phyloP scores from a whole-genome alignment of 1,140 invertebrate genomes.

The Nixonia krombeini region DNA sequence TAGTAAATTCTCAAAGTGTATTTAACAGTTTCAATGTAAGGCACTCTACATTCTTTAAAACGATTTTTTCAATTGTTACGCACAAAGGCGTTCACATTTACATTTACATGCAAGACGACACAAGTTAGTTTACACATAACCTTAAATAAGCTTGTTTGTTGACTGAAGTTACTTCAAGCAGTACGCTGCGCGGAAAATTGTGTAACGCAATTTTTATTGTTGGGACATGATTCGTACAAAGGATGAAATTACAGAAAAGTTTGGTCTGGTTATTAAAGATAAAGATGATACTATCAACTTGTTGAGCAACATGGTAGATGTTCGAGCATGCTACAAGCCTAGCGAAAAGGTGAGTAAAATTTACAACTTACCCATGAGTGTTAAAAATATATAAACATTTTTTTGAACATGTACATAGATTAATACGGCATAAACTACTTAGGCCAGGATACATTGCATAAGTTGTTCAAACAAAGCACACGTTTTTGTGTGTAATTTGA shows the following conservation, averaged over 20 bases:
- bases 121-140: not conserved
- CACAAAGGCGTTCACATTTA: too few species aligned
- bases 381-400: too few species aligned
- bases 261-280: constrained; percentile 55
- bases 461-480: too few species aligned
- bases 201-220: not conserved
- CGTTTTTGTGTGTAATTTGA: too few species aligned
- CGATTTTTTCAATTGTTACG: not conserved
- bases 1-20: not conserved
- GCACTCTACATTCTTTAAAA: not conserved
- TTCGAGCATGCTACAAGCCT: constrained; percentile 72
- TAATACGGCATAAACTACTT: too few species aligned
- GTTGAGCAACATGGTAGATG: constrained; percentile 70
- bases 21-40: not conserved
- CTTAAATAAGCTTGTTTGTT: not conserved
- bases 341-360: constrained; percentile 67
- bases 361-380: too few species aligned
- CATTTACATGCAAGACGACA: too few species aligned
- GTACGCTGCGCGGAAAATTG: not conserved
- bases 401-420: too few species aligned
- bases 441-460: too few species aligned
- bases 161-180: not conserved
- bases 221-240: constrained; percentile 62
- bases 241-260: constrained; percentile 58
- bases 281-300: constrained; percentile 53